Evolutionary conservation across 2,888 invertebrate genomes (phyloP).

Genomic region (Andrena praecox): DNA sequence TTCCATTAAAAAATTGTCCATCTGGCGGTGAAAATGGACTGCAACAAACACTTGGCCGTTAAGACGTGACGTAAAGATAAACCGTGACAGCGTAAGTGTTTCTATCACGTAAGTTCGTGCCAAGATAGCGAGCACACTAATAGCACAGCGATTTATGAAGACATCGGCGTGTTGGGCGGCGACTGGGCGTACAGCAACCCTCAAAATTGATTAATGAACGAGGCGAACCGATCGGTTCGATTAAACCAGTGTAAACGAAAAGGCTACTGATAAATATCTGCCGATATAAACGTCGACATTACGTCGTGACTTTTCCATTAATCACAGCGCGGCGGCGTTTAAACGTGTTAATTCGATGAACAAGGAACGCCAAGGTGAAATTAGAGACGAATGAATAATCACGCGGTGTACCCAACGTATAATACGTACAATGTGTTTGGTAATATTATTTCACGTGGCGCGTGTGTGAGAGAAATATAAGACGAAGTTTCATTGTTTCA

Average conservation of each 20-base stretch:
- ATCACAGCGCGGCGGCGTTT: conserved; percentile 66
- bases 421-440: background rate
- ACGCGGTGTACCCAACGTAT: background rate
- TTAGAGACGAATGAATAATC: conserved; percentile 33
- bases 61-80: conserved; percentile 3
- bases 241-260: conserved; percentile 77
- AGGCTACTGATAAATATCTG: conserved; percentile 75
- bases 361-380: conserved; percentile 35
- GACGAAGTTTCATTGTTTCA: no score
- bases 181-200: conserved; percentile 62
- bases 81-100: conserved; percentile 21
- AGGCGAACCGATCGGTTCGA: conserved; percentile 69
- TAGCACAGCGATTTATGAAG: conserved; percentile 68
- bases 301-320: conserved; percentile 70
- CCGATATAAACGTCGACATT: conserved; percentile 74
- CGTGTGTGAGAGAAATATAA: background rate
- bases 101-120: conserved; percentile 36
- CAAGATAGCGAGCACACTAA: conserved; percentile 37
- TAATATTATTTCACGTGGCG: background rate
- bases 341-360: conserved; percentile 55
- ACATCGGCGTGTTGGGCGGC: conserved; percentile 60
- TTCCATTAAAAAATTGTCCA: background rate
- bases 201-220: conserved; percentile 76
- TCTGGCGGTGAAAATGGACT: background rate
- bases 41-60: conserved; percentile 18